These are phyloP conservation scores for Poeciliopsis retropinna DNA, from an alignment of 2,113 vertebrate species.

Conservation along the genomic window DNA sequence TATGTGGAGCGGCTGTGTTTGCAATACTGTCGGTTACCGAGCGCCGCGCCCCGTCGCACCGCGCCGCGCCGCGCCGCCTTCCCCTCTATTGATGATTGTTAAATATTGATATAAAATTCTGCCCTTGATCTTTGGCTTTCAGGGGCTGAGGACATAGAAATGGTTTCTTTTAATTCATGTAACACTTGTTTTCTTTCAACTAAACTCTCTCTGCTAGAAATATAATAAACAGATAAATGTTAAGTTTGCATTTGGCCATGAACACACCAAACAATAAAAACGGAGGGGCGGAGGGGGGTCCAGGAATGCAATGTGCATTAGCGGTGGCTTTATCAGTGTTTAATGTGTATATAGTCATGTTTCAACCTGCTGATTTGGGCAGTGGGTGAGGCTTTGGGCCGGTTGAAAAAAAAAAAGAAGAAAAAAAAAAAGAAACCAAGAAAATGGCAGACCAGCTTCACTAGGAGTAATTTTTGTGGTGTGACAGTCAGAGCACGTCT, in stretches of 20 bases:
- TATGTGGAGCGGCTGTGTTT: constrained; percentile 15
- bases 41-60: not conserved
- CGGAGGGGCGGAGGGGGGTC: constrained; percentile 8
- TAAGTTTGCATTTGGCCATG: constrained; percentile 60
- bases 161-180: constrained; percentile 11
- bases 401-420: constrained; percentile 39
- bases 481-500: constrained; percentile 55
- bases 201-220: constrained; percentile 50
- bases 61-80: too few species aligned
- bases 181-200: constrained; percentile 30
- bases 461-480: constrained; percentile 56
- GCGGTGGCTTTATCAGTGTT: constrained; percentile 46
- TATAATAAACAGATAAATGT: constrained; percentile 18
- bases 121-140: constrained; percentile 65
- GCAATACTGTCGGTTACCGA: constrained; percentile 30
- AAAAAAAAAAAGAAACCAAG: constrained; percentile 43
- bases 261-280: constrained; percentile 60
- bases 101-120: constrained; percentile 54
- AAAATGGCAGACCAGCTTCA: constrained; percentile 53
- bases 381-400: constrained; percentile 58
- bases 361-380: constrained; percentile 62
- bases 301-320: constrained; percentile 57
- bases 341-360: constrained; percentile 42
- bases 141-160: constrained; percentile 51
- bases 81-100: constrained; percentile 30